Base-by-base conservation (phyloP, 2,113 vertebrate genomes). In the Lamprologus speciosus region DNA sequence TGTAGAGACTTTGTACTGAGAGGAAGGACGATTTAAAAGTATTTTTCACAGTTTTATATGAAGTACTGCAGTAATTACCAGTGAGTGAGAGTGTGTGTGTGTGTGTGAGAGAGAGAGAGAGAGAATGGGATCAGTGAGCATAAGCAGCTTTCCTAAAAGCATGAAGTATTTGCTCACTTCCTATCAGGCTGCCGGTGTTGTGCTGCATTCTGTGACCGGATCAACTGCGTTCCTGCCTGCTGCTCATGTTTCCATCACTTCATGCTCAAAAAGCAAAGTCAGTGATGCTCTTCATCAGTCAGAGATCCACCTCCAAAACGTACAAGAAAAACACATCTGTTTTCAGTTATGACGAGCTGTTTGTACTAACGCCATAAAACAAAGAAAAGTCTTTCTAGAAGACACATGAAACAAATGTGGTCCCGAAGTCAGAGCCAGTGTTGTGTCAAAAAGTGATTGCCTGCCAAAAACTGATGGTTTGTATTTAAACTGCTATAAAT, bases 61-160 rank as follows among this genome's bases (percentile, higher is more conserved):
- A 28, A 47, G 40, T 75, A 28, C 16, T 33, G 17, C 26, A 79
- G 16, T n/a, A 51, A n/a, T n/a, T 79, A 35, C 17, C 26, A 12
- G 47, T 9, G 26, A 0, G 45, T 9, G 26, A 5, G 28, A 2
- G 26, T 6, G 78, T 31, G 37, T 11, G 35, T 9, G 33, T 33
- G 33, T 33, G 31, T 2, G 31, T 1, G 45, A 47, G 16, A 3
- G 17, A 19, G n/a, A 0, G 21, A 5, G 3, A 28, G 21, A 26
- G 23, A 28, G 51, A 11, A 42, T 9, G 31, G 35, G 23, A 10
- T 86, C 35, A 81, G 47, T 68, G 47, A 45, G 8, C 16, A 6
- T 81, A 68, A 81, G 84, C 47, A 70, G 78, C 84, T 86, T 86
- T 81, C n/a, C 78, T 81, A 45, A 82, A 78, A 60, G 65, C 47